Evolutionary conservation across 2,888 invertebrate species (phyloP).

Genomic region (Ormyrus thymus): DNA sequence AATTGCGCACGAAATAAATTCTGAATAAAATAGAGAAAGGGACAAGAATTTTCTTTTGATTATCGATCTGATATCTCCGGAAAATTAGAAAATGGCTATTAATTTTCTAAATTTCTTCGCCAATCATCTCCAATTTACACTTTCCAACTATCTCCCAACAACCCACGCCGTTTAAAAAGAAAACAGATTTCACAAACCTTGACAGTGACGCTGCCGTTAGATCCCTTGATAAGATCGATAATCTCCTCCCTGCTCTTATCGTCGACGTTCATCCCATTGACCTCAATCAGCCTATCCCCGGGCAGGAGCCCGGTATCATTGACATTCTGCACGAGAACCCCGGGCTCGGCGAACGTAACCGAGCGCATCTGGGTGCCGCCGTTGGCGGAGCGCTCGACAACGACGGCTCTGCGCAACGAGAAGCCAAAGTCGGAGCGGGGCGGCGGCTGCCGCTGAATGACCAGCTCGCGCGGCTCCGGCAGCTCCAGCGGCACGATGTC

Average conservation of each 20-base stretch:
- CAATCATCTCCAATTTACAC: no score
- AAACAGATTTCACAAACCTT: conserved; percentile 78
- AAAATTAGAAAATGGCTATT: no score
- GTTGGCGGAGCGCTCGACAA: conserved; percentile 81
- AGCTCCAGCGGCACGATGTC: conserved; percentile 82
- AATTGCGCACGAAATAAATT: no score
- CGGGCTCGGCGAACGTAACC: conserved; percentile 94
- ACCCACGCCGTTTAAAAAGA: neutral
- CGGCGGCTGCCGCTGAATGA: conserved; percentile 86
- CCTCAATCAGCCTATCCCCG: conserved; percentile 95
- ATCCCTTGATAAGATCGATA: conserved; percentile 93
- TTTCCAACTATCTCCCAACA: neutral
- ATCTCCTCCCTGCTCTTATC: conserved; percentile 92
- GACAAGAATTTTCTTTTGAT: no score
- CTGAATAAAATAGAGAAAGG: no score
- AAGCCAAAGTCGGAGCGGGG: conserved; percentile 96
- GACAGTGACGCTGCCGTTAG: conserved; percentile 87
- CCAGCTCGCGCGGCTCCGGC: conserved; percentile 84
- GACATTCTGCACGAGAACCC: conserved; percentile 81
- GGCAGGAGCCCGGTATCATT: conserved; percentile 90
- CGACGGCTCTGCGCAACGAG: conserved; percentile 90
- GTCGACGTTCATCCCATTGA: conserved; percentile 90
- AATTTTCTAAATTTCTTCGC: no score
- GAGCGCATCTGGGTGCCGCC: conserved; percentile 79
- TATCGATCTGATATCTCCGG: no score